Base-by-base conservation (phyloP, 2,113 vertebrate genomes). In the Eulemur macaco region DNA sequence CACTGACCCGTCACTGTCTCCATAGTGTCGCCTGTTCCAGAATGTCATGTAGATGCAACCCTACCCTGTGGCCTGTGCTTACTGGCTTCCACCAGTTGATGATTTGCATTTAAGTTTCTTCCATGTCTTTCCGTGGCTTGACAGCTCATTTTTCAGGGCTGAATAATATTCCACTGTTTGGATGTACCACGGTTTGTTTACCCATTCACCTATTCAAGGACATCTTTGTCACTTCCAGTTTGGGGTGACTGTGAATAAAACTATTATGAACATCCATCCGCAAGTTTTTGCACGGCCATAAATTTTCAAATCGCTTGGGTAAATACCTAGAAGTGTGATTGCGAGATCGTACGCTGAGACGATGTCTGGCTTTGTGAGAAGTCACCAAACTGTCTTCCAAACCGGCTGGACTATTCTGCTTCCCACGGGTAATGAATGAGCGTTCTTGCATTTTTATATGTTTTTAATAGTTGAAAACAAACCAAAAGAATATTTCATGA, bases 141-240 rank as follows among this genome's bases (percentile, higher is more conserved):
- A 29, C 5, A 37, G 83, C 50, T 68, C 58, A 14, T 52, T 58
- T 77, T 50, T 50, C 2, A 15, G 50, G 7, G 3, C 34, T 31
- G 60, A 47, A 10, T 47, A 77, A 14, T 18, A 47, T 4, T 14
- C 80, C 42, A 11, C 1, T 8, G 50, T 50, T 60, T 5, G 20
- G 15, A 17, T 1, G 37, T 17, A 64, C 77, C 78, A 66, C 8
- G 0, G 18, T 23, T 25, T 20, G 20, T 34, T 14, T n/a, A 31
- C 13, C 6, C 47, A 0, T 6, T 42, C 15, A 21, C 50, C 68
- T 5, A 1, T 60, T 0, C 37, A 56, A 58, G 58, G 34, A 2
- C 20, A 18, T 10, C 68, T 11, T 3, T 31, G 37, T 9, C 3
- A 60, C 39, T 39, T 60, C 50, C 87, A 18, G 34, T 77, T 21